These are phyloP conservation scores for Tiliacea aurago DNA, from an alignment of 2,888 invertebrate genomes.

Conservation along the genomic window DNA sequence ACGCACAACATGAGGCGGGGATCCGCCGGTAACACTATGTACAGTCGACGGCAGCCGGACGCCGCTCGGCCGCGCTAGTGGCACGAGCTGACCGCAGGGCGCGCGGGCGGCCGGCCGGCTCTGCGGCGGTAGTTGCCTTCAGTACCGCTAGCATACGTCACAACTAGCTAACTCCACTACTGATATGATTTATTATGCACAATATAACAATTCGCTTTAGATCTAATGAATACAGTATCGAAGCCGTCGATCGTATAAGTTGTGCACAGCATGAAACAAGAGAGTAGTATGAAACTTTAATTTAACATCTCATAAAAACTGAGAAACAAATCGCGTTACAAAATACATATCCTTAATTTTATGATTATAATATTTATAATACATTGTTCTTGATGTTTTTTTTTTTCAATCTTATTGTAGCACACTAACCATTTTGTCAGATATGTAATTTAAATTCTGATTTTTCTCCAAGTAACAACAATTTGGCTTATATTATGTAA, in stretches of 20 bases:
- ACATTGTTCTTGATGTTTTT: conserved; percentile 88
- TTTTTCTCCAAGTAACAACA: conserved; percentile 89
- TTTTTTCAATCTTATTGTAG: conserved; percentile 88
- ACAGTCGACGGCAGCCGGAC: conserved; percentile 70
- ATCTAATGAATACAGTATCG: conserved; percentile 81
- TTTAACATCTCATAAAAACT: conserved; percentile 88
- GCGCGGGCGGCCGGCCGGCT: neutral
- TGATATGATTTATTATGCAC: conserved; percentile 85
- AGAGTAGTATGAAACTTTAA: conserved; percentile 80
- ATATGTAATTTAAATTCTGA: conserved; percentile 91
- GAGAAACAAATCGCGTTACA: conserved; percentile 89
- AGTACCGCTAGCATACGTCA: conserved; percentile 68
- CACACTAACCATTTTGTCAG: conserved; percentile 91
- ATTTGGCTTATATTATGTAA: conserved; percentile 87
- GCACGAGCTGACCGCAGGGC: neutral
- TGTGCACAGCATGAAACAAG: conserved; percentile 88
- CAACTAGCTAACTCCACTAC: conserved; percentile 76
- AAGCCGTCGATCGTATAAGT: conserved; percentile 84
- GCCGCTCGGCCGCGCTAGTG: neutral
- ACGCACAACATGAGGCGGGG: conserved; percentile 78
- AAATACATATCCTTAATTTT: conserved; percentile 90
- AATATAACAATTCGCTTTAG: conserved; percentile 84
- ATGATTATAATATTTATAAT: conserved; percentile 89
- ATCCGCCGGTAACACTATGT: conserved; percentile 82
- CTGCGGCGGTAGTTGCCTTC: conserved; percentile 53